phyloP scores from a whole-genome alignment of 1,140 invertebrate species.

The Eciton burchellii region DNA sequence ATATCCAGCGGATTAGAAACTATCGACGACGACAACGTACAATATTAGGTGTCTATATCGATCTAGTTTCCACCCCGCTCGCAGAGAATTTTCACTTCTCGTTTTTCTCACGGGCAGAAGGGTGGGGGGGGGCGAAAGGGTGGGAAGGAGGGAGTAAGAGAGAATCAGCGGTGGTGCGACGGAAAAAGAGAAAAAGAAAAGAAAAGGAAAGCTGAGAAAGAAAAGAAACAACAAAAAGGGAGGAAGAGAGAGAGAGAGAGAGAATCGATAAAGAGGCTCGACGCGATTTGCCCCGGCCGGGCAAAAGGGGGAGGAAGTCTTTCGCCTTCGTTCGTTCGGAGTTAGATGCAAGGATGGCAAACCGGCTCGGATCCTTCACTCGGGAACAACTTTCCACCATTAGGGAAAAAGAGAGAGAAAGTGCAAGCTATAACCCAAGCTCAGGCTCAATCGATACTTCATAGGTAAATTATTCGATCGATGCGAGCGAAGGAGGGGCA shows the following conservation, averaged over 20 bases:
- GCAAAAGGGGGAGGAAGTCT: constrained; percentile 12
- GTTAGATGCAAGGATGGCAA: not conserved
- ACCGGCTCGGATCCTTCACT: constrained; percentile 18
- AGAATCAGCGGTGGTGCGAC: constrained; percentile 32
- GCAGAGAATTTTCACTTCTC: constrained; percentile 58
- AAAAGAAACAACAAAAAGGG: not conserved
- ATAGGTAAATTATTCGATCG: constrained; percentile 36
- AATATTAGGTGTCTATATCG: constrained; percentile 66
- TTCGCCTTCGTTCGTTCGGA: constrained; percentile 24
- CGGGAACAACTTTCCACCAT: constrained; percentile 11
- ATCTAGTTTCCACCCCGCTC: constrained; percentile 57
- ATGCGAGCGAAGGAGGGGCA: not conserved
- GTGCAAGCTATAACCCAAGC: not conserved
- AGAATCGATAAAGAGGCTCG: not conserved
- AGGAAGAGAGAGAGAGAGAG: not conserved
- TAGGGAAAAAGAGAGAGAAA: not conserved
- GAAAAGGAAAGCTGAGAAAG: no score
- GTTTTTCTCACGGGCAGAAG: constrained; percentile 43
- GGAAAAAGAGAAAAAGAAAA: not conserved
- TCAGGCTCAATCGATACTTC: constrained; percentile 20
- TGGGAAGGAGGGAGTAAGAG: not conserved
- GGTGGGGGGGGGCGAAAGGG: no score
- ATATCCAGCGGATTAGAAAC: constrained; percentile 75
- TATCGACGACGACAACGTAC: constrained; percentile 57
- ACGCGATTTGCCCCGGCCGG: constrained; percentile 19